Conservation (phyloP, 2,113 vertebrate species). For the Laterallus jamaicensis region DNA sequence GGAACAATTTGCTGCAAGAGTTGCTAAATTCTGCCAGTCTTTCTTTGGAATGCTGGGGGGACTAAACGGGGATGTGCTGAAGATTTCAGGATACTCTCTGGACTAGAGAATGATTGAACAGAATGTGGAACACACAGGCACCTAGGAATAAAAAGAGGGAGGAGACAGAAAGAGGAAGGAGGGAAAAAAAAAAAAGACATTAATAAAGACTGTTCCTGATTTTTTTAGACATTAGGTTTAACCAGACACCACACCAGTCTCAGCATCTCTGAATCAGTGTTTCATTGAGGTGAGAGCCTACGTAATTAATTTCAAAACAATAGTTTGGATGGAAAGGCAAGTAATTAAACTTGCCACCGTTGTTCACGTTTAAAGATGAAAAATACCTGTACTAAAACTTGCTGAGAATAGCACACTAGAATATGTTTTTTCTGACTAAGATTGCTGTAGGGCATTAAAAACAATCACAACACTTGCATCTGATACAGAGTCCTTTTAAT, state of each 20-base stretch:
- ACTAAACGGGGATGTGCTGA: not conserved
- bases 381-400: not conserved
- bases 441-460: slow-evolving; percentile 6
- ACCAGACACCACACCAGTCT: not conserved
- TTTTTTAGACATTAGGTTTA: not conserved
- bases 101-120: not conserved
- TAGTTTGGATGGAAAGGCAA: not conserved
- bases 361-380: not conserved
- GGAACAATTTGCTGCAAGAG: not conserved
- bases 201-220: not conserved
- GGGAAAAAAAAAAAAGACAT: not conserved
- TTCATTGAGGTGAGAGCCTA: not conserved
- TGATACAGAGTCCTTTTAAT: slow-evolving; percentile 41
- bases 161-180: not conserved
- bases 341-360: not conserved
- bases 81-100: not conserved
- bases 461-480: slow-evolving; percentile 14
- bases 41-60: not conserved
- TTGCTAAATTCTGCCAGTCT: not conserved
- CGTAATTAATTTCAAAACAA: not conserved
- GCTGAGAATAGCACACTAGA: not conserved
- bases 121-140: not conserved
- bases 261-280: not conserved
- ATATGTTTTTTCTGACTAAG: not conserved
- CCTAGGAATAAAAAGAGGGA: not conserved